Percentiles rank a stretch among this genome's conserved stretches.
These are phyloP conservation scores for Periparus ater DNA, from an alignment of 2,797 vertebrate species.

Conservation along the genomic window DNA sequence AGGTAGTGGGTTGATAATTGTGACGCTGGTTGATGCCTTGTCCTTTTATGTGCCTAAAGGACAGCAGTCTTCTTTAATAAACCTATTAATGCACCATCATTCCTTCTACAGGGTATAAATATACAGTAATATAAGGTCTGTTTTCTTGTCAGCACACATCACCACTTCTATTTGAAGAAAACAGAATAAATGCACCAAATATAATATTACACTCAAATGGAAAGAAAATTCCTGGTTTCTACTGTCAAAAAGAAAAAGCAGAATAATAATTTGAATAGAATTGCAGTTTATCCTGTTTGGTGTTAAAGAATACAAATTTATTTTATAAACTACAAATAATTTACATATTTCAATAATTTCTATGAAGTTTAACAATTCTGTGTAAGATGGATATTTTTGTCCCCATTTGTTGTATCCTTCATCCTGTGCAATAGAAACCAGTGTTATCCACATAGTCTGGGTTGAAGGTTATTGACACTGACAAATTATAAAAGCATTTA, in stretches of 20 bases:
- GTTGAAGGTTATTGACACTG: constrained; percentile 18
- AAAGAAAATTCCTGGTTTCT: constrained; percentile 63
- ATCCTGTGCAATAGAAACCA: constrained; percentile 2
- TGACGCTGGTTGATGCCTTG: constrained; percentile 30
- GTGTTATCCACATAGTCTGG: constrained; percentile 11
- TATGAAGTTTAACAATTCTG: constrained; percentile 62
- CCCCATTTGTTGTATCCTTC: constrained; percentile 47
- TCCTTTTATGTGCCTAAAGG: constrained; percentile 46
- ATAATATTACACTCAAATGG: constrained; percentile 73
- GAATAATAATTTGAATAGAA: constrained; percentile 69
- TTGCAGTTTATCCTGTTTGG: constrained; percentile 72
- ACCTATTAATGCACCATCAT: constrained; percentile 46
- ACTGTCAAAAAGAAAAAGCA: constrained; percentile 70
- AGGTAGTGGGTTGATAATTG: constrained; percentile 31
- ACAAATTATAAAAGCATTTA: constrained; percentile 13
- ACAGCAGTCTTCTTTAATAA: constrained; percentile 53
- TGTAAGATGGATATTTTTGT: constrained; percentile 40
- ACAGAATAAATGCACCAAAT: constrained; percentile 74
- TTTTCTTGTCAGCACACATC: constrained; percentile 77
- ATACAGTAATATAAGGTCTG: constrained; percentile 72
- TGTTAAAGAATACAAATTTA: constrained; percentile 73
- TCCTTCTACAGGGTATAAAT: constrained; percentile 66
- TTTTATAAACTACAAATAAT: constrained; percentile 65
- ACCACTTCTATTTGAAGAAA: constrained; percentile 71
- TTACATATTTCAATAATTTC: constrained; percentile 71